Evolutionary conservation across 2,113 vertebrate genomes (phyloP).

Genomic region (Lontra canadensis): DNA sequence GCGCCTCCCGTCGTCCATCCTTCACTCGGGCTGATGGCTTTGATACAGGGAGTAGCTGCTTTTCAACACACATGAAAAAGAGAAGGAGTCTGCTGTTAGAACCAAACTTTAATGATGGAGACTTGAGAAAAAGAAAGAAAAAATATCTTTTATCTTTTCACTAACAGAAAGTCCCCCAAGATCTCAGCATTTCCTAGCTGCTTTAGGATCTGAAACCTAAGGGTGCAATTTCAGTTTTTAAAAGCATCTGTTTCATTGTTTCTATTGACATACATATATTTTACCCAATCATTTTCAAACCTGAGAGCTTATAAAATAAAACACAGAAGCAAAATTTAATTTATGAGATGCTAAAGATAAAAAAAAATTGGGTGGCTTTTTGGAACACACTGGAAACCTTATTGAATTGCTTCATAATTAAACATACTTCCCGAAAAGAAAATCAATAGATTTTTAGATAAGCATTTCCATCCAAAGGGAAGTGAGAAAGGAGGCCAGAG

Average conservation of each 20-base stretch:
- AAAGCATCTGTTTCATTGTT: slow-evolving; percentile 74
- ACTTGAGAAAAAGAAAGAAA: slow-evolving; percentile 82
- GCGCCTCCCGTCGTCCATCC: slow-evolving; percentile 98
- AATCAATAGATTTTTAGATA: slow-evolving; percentile 54
- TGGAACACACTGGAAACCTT: background rate
- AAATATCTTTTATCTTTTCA: slow-evolving; percentile 82
- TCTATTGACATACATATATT: slow-evolving; percentile 48
- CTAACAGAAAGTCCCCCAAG: slow-evolving; percentile 82
- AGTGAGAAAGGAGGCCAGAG: background rate
- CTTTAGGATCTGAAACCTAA: slow-evolving; percentile 62
- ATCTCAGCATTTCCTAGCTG: slow-evolving; percentile 60
- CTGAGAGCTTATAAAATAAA: slow-evolving; percentile 9
- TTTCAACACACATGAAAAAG: slow-evolving; percentile 90
- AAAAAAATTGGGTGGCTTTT: slow-evolving; percentile 55
- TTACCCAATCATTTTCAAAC: slow-evolving; percentile 33
- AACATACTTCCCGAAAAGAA: slow-evolving; percentile 65
- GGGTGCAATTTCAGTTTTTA: slow-evolving; percentile 59
- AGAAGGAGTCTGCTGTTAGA: slow-evolving; percentile 87
- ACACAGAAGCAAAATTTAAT: slow-evolving; percentile 17
- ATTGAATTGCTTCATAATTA: slow-evolving; percentile 19
- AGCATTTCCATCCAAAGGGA: slow-evolving; percentile 9
- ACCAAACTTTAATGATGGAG: slow-evolving; percentile 87
- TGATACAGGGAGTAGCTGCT: slow-evolving; percentile 98
- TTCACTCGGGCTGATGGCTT: slow-evolving; percentile 99
- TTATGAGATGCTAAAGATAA: slow-evolving; percentile 52